Evolutionary conservation across 2,797 vertebrate genomes (phyloP).

Genomic region (Myotis daubentonii): DNA sequence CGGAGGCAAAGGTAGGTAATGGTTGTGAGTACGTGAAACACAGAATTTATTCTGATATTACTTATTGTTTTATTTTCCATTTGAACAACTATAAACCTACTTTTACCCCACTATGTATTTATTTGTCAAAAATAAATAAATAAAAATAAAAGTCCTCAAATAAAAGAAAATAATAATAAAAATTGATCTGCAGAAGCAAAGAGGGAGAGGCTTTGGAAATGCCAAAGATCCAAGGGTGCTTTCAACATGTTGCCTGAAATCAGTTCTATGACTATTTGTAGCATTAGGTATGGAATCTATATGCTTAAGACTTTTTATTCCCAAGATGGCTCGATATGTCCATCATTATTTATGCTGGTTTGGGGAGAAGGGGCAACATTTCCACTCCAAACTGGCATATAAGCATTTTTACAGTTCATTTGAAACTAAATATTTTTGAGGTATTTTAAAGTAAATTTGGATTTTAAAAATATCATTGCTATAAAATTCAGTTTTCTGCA

Average conservation of each 20-base stretch:
- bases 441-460: slow-evolving; percentile 19
- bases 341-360: neutral
- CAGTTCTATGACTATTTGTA: neutral
- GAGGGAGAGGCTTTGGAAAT: neutral
- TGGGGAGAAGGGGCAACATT: neutral
- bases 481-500: neutral
- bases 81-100: neutral
- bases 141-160: neutral
- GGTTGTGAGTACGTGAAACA: neutral
- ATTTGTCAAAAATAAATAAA: neutral
- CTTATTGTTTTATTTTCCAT: neutral
- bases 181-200: neutral
- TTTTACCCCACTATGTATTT: neutral
- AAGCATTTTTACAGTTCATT: neutral
- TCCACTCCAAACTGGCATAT: neutral
- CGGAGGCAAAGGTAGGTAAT: neutral
- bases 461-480: neutral
- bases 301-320: neutral
- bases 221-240: neutral
- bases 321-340: neutral
- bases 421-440: neutral
- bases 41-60: neutral
- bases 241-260: neutral
- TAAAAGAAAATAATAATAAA: neutral
- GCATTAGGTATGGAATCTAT: neutral